Conservation (phyloP, 2,113 vertebrate genomes). For the Daubentonia madagascariensis region DNA sequence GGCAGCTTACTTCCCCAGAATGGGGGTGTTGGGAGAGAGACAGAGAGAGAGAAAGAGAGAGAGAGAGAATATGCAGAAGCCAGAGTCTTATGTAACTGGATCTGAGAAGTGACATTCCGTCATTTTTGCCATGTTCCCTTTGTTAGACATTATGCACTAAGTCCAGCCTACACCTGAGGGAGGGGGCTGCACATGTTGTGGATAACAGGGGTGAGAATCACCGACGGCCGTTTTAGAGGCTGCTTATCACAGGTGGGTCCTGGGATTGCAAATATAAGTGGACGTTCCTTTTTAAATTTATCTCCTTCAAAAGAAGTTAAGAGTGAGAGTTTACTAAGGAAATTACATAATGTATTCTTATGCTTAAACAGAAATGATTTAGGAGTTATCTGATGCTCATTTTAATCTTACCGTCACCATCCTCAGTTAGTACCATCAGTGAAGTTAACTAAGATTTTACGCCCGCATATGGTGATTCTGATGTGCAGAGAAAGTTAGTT, state of each 20-base stretch:
- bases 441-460: neutral
- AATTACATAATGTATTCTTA: neutral
- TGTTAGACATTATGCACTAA: neutral
- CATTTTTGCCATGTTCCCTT: neutral
- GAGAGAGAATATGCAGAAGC: neutral
- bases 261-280: neutral
- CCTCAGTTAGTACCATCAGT: neutral
- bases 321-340: neutral
- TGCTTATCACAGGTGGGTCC: neutral
- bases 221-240: neutral
- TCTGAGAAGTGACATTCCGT: neutral
- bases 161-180: fast-evolving
- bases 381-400: neutral
- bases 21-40: too few species aligned
- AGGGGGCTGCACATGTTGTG: neutral
- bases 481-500: neutral
- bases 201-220: neutral
- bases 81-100: neutral
- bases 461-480: neutral
- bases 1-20: neutral
- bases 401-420: neutral
- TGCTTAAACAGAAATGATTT: neutral
- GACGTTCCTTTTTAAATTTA: neutral
- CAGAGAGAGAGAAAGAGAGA: neutral
- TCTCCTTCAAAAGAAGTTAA: neutral